A percentile compares a stretch with the other conserved stretches of the same genome.
phyloP scores from a whole-genome alignment of 2,113 vertebrate genomes.

The Herpetotheres cachinnans region DNA sequence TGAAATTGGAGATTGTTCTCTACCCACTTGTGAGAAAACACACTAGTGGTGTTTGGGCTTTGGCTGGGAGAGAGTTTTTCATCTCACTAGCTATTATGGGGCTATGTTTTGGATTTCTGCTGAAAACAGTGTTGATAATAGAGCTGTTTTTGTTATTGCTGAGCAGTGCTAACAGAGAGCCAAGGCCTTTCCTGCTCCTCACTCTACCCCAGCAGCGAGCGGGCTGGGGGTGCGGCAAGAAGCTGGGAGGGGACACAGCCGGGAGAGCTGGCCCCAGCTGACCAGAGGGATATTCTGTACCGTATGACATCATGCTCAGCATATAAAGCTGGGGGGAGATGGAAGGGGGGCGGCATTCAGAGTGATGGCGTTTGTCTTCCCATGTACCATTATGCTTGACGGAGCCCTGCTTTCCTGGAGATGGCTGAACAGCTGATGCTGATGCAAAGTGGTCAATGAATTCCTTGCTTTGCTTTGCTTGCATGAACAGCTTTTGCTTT shows the following conservation, averaged over 20 bases:
- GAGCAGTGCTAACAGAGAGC: background rate
- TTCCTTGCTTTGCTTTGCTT: background rate
- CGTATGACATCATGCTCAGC: background rate
- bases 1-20: background rate
- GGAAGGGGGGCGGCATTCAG: background rate
- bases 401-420: background rate
- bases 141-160: background rate
- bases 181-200: background rate
- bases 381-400: accelerated
- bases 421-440: background rate
- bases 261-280: background rate
- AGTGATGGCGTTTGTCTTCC: background rate
- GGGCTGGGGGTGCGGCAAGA: background rate
- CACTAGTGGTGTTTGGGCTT: background rate
- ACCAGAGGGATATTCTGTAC: background rate
- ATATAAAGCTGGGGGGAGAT: background rate
- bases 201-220: background rate
- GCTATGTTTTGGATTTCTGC: background rate
- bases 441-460: background rate
- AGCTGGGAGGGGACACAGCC: background rate
- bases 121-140: background rate
- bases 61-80: background rate
- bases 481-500: background rate
- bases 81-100: background rate
- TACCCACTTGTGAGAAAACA: background rate